Evolutionary conservation across 2,888 invertebrate genomes (phyloP).

Genomic region (Heliconius charithonia): DNA sequence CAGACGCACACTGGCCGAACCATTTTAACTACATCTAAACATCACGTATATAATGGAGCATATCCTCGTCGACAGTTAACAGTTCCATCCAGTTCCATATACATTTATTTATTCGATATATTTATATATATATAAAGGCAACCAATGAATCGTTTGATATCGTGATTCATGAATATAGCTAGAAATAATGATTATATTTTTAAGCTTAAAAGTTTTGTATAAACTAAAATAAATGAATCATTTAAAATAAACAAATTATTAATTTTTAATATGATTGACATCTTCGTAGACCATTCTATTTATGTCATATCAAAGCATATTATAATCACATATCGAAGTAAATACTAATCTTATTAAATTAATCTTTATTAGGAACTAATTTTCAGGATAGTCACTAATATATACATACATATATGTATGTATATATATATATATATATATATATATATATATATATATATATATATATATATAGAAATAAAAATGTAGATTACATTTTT

Average conservation of each 20-base stretch:
- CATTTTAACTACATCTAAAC: conserved; percentile 14
- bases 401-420: too few relatives aligned
- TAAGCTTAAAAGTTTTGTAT: not conserved
- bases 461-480: too few relatives aligned
- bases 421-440: too few relatives aligned
- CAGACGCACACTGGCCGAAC: not conserved
- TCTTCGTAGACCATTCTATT: not conserved
- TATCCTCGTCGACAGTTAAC: conserved; percentile 21
- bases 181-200: not conserved
- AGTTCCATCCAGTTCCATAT: conserved; percentile 6
- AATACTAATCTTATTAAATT: not conserved
- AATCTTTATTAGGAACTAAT: not conserved
- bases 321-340: not conserved
- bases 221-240: conserved; percentile 5
- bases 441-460: too few relatives aligned
- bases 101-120: not conserved
- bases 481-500: not conserved
- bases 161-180: not conserved
- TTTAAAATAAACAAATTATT: not conserved
- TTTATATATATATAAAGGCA: not conserved
- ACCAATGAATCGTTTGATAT: conserved; percentile 11
- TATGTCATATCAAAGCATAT: conserved; percentile 5
- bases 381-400: not conserved
- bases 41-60: conserved; percentile 14
- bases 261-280: not conserved